Evolutionary conservation across 2,888 invertebrate genomes (phyloP).

Genomic region (Gari tellinella): DNA sequence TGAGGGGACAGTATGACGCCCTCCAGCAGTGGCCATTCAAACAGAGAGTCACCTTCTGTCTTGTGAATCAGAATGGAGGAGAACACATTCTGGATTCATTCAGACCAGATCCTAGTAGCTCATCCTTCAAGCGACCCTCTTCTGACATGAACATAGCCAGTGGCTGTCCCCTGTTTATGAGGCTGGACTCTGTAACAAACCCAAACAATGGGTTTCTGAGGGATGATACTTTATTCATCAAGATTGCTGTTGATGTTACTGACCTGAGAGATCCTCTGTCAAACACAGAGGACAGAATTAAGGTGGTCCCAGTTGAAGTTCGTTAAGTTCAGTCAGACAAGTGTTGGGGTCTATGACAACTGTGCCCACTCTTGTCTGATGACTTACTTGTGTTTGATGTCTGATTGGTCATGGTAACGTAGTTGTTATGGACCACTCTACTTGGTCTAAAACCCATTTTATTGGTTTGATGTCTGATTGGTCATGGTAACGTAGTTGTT

Average conservation of each 20-base stretch:
- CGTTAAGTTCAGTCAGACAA: no score
- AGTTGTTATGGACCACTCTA: no score
- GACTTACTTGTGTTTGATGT: no score
- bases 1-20: constrained; percentile 80
- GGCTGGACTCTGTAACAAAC: constrained; percentile 63
- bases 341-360: no score
- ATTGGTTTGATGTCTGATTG: no score
- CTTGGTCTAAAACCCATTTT: no score
- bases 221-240: constrained; percentile 54
- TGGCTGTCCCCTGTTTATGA: constrained; percentile 82
- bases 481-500: no score
- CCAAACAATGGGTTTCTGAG: constrained; percentile 44
- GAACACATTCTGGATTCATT: constrained; percentile 83
- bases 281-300: constrained; percentile 26
- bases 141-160: constrained; percentile 84
- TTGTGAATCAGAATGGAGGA: constrained; percentile 80
- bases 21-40: constrained; percentile 82
- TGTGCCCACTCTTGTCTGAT: no score
- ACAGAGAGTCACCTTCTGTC: constrained; percentile 80
- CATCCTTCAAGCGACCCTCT: constrained; percentile 81
- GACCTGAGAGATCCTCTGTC: constrained; percentile 38
- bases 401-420: no score
- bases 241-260: constrained; percentile 40
- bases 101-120: constrained; percentile 81
- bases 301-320: not conserved